Percentiles rank a stretch among this genome's conserved stretches.
Evolutionary conservation across 2,888 invertebrate genomes (phyloP).

Genomic region (Slavum lentiscoides): DNA sequence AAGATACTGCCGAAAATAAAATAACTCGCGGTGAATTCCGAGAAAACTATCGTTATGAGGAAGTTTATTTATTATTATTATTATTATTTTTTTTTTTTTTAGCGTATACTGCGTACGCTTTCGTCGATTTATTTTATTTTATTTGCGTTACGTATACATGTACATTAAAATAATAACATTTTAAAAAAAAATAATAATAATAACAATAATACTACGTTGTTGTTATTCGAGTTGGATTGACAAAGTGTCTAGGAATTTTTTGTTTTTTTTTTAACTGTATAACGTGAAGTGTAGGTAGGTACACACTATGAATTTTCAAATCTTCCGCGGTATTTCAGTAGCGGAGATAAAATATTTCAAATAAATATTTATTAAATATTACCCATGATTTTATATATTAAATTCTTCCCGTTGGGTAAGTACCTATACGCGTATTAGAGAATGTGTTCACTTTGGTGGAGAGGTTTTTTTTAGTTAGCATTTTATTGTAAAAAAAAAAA

Average conservation of each 20-base stretch:
- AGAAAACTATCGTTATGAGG: slow-evolving; percentile 44
- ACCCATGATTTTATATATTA: not conserved
- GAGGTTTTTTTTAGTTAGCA: not conserved
- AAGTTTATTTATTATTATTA: slow-evolving; percentile 37
- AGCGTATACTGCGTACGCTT: slow-evolving; percentile 13
- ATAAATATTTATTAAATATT: not conserved
- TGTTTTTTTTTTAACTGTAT: not conserved
- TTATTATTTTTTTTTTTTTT: not conserved
- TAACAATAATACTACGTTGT: not conserved
- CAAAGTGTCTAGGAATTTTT: too few relatives aligned
- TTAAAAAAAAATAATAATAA: too few relatives aligned
- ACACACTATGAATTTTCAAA: not conserved
- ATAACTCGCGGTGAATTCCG: not conserved
- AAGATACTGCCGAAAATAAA: slow-evolving; percentile 22
- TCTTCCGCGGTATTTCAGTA: not conserved
- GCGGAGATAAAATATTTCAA: not conserved
- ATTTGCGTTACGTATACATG: slow-evolving; percentile 2
- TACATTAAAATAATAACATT: slow-evolving; percentile 8
- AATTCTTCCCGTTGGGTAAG: too few relatives aligned
- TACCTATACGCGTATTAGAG: too few relatives aligned
- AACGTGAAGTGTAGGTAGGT: not conserved
- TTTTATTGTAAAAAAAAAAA: not conserved
- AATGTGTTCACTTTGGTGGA: too few relatives aligned
- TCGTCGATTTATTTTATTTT: slow-evolving; percentile 11
- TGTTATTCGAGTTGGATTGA: not conserved